Conservation (phyloP, 1,140 invertebrate species). For the Zaprionus kolodkinae region DNA sequence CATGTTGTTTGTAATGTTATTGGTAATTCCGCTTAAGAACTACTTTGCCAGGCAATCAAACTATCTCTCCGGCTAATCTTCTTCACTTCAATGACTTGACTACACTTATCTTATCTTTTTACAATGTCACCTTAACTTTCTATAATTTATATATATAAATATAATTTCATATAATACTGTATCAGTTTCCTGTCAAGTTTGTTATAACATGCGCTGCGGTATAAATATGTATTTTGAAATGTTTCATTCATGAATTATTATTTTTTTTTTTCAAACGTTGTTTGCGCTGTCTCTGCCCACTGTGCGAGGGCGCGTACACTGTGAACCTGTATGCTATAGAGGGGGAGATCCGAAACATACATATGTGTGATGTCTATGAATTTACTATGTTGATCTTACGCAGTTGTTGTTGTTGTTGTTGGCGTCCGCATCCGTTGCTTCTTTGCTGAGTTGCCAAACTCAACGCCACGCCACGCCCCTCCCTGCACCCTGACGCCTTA, state of each 20-base stretch:
- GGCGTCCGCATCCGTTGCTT: slow-evolving; percentile 11
- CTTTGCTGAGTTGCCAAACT: slow-evolving; percentile 31
- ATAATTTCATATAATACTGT: background rate
- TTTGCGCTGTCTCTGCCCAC: slow-evolving; percentile 4
- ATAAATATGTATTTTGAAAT: slow-evolving; percentile 4
- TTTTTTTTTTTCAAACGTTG: slow-evolving; percentile 2
- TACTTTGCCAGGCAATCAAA: background rate
- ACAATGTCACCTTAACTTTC: slow-evolving; percentile 3
- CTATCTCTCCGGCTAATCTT: background rate
- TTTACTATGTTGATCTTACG: slow-evolving; percentile 2
- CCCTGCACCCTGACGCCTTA: background rate
- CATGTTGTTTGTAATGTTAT: background rate
- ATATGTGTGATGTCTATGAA: slow-evolving; percentile 6
- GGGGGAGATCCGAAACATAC: background rate
- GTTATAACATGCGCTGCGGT: background rate
- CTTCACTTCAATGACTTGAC: background rate
- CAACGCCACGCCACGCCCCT: background rate
- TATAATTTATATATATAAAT: background rate
- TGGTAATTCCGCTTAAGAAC: background rate
- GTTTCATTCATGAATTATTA: slow-evolving; percentile 21
- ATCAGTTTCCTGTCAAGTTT: slow-evolving; percentile 10
- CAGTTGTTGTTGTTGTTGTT: background rate
- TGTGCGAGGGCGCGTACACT: slow-evolving; percentile 6
- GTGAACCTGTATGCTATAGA: background rate
- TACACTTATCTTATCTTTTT: background rate